Evolutionary conservation across 2,797 vertebrate species (phyloP), one percentile per base, ranked within the genome.

Genomic region (Phoeniculus purpureus): DNA sequence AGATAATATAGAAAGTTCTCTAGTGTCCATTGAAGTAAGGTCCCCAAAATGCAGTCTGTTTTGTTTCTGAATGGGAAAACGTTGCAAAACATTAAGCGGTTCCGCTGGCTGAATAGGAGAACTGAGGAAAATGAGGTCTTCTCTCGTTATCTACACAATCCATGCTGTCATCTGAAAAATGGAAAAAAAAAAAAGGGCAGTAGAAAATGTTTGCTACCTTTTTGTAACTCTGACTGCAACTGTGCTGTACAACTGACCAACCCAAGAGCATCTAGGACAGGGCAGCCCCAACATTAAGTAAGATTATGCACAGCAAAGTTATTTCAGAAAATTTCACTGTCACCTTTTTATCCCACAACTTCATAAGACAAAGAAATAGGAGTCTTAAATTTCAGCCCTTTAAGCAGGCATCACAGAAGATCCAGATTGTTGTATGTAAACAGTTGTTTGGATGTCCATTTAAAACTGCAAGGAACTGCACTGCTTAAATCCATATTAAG

Each of bases 91-190:
- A 86, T 98, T 98, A 99, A 97, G 98, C 98, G 16, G 98, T 99
- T 97, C 99, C 99, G 83, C 99, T 99, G 97, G 99, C 99, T 17
- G 99, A 99, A 96, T 99, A 99, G 93, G 99, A 99, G 96, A 99
- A 99, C 97, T 99, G 98, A 54, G 98, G 99, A 96, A 99, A 99
- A 97, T 99, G 99, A 65, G 99, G 99, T 96, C 99, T 98, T 96
- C 98, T 98, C 96, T 99, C 99, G 0, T 99, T 99, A 97, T 99
- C 99, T 86, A 98, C 98, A 59, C 98, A 98, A 97, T 99, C 99
- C 99, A 99, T 98, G 95, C 96, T 98, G 97, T 98, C 99, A 92
- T 98, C 99, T 99, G 97, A 7, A 67, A 96, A 62, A 83, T 18
- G 10, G 43, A 54, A 29, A 51, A 3, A 23, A 81, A 74, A 62